Conservation (phyloP, 2,888 invertebrate species). For the Tipula helvola region DNA sequence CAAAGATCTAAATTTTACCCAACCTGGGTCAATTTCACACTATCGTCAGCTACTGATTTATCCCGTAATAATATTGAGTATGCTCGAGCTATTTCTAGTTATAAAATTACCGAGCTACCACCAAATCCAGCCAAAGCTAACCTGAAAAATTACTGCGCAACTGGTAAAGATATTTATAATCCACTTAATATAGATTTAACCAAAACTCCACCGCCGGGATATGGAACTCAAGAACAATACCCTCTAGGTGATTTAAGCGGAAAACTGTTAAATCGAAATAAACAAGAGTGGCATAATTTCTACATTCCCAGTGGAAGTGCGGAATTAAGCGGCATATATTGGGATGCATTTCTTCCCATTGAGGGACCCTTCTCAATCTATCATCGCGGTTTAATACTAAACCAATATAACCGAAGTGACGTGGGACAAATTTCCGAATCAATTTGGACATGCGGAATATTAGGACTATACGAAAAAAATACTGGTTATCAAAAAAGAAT, state of each 20-base stretch:
- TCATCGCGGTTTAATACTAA: slow-evolving; percentile 53
- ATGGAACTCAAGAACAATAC: slow-evolving; percentile 81
- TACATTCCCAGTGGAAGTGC: slow-evolving; percentile 54
- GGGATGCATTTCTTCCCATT: slow-evolving; percentile 76
- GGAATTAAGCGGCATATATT: slow-evolving; percentile 60
- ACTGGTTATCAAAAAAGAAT: slow-evolving; percentile 57
- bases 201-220: slow-evolving; percentile 49
- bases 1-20: slow-evolving; percentile 78
- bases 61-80: slow-evolving; percentile 59
- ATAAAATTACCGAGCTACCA: slow-evolving; percentile 59
- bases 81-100: slow-evolving; percentile 57
- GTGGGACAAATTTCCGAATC: slow-evolving; percentile 26
- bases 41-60: slow-evolving; percentile 50
- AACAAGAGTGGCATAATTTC: slow-evolving; percentile 52
- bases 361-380: slow-evolving; percentile 66
- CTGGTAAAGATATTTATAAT: slow-evolving; percentile 64
- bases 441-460: slow-evolving; percentile 45
- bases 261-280: slow-evolving; percentile 63
- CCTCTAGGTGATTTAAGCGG: slow-evolving; percentile 82
- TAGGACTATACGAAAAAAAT: slow-evolving; percentile 48
- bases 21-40: slow-evolving; percentile 61
- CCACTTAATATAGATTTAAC: slow-evolving; percentile 49
- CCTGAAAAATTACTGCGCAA: slow-evolving; percentile 45
- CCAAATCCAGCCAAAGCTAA: slow-evolving; percentile 42
- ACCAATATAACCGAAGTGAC: slow-evolving; percentile 24